Evolutionary conservation across 2,113 vertebrate genomes (phyloP), one percentile per base, ranked within the genome.

Genomic region (Macaca fascicularis): DNA sequence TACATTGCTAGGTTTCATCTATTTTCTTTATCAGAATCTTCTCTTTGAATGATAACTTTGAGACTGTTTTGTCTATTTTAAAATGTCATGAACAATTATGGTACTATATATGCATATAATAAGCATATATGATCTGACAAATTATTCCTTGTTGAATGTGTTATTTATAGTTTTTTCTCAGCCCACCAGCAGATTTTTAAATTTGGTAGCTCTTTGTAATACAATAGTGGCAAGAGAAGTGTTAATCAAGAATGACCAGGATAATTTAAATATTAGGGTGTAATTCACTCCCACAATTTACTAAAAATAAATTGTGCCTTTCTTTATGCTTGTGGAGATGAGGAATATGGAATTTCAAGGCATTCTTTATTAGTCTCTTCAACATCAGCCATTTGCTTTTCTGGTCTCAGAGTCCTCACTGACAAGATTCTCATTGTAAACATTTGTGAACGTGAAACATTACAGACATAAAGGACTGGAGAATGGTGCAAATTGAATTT

Each of bases 181-280:
- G 78, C 10, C 81, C 89, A 30, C 59, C 52, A 95, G 59, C 84
- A 97, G 82, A 93, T 57, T 59, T 67, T 95, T 93, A 93, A 81
- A 92, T 97, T 91, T 96, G 27, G 70, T 83, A 86, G 69, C 89
- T 80, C 70, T 97, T 88, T 89, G 59, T 52, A 86, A 82, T 76
- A 87, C 55, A 97, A 84, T 83, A 83, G 84, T 12, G 2, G 0
- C 1, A 88, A 90, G 76, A 64, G 48, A 97, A 98, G 76, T 88
- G 55, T 97, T 98, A 98, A 97, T 86, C 59, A 97, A 98, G 55
- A 93, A 93, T 97, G 74, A 70, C 61, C 43, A 52, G 74, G 64
- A 57, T 97, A 95, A 64, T 96, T 93, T 72, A 97, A 69, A 87
- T 27, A 95, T 82, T 67, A 95, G 87, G 64, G 78, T 91, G 59